Conservation (phyloP, 1,140 invertebrate genomes). For the Drosophila pseudoananassae region DNA sequence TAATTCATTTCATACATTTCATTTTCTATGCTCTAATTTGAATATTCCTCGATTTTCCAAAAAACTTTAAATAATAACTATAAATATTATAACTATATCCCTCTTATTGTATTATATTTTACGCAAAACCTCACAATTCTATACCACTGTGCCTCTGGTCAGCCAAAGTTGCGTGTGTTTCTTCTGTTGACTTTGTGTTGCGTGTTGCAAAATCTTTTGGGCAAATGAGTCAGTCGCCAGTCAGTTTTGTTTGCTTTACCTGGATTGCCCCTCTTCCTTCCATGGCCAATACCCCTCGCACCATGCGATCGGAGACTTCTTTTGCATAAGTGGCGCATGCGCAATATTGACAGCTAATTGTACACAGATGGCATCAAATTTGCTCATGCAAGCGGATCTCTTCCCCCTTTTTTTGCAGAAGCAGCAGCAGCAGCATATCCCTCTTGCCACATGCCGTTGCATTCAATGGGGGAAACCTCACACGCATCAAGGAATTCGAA, state of each 20-base stretch:
- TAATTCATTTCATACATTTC: no score
- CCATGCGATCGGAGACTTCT: conserved; percentile 20
- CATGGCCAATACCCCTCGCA: not conserved
- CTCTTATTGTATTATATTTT: not conserved
- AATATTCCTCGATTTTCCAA: no score
- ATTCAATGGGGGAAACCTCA: conserved; percentile 11
- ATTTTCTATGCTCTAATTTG: no score
- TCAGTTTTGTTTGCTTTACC: conserved; percentile 54
- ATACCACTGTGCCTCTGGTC: conserved; percentile 22
- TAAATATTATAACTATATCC: no score
- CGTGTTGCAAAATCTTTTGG: conserved; percentile 73
- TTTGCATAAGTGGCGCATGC: conserved; percentile 74
- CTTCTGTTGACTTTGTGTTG: conserved; percentile 64
- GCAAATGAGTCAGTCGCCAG: conserved; percentile 71
- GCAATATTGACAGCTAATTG: conserved; percentile 80
- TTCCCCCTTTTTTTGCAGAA: not conserved
- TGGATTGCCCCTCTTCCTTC: conserved; percentile 4
- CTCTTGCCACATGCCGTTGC: not conserved
- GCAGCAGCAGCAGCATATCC: not conserved
- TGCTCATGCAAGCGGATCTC: conserved; percentile 54
- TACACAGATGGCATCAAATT: conserved; percentile 78
- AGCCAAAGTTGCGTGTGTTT: conserved; percentile 55
- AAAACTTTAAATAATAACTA: no score
- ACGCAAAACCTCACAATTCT: not conserved
- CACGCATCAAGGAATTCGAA: conserved; percentile 61